phyloP scores from a whole-genome alignment of 2,113 vertebrate species.

The Neomonachus schauinslandi region DNA sequence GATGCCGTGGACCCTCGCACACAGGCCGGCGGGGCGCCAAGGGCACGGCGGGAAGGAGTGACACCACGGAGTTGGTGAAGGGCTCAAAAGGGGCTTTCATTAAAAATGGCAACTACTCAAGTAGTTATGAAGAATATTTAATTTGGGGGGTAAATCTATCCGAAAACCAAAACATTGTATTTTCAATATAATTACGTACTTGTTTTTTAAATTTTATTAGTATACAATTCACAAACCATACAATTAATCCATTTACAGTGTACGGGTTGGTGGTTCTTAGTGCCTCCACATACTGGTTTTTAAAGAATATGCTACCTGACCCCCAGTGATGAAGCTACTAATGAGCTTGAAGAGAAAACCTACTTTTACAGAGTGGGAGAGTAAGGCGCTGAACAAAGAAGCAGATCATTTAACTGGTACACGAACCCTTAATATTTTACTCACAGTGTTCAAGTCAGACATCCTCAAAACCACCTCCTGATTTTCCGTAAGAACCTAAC shows the following conservation, averaged over 20 bases:
- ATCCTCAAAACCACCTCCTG: not conserved
- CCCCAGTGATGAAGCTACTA: not conserved
- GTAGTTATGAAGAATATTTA: not conserved
- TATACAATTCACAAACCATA: not conserved
- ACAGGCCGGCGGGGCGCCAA: fast-evolving
- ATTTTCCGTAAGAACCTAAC: not conserved
- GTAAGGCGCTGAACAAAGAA: not conserved
- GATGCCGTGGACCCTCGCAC: not conserved
- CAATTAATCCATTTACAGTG: not conserved
- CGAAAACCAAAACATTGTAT: not conserved
- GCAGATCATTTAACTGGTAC: not conserved
- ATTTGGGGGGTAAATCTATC: not conserved
- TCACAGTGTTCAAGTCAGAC: not conserved
- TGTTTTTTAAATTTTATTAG: not conserved
- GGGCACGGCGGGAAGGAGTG: fast-evolving
- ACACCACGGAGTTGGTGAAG: not conserved
- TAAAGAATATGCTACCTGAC: not conserved
- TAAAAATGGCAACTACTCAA: not conserved
- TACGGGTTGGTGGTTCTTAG: not conserved
- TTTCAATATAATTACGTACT: slow-evolving; percentile 5
- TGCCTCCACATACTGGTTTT: not conserved
- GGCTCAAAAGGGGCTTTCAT: not conserved
- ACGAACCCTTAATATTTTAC: not conserved
- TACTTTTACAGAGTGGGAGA: not conserved
- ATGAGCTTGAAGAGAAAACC: not conserved